Evolutionary conservation across 2,113 vertebrate species (phyloP), one percentile per base, ranked within the genome.

Genomic region (Psammodynastes pulverulentus): DNA sequence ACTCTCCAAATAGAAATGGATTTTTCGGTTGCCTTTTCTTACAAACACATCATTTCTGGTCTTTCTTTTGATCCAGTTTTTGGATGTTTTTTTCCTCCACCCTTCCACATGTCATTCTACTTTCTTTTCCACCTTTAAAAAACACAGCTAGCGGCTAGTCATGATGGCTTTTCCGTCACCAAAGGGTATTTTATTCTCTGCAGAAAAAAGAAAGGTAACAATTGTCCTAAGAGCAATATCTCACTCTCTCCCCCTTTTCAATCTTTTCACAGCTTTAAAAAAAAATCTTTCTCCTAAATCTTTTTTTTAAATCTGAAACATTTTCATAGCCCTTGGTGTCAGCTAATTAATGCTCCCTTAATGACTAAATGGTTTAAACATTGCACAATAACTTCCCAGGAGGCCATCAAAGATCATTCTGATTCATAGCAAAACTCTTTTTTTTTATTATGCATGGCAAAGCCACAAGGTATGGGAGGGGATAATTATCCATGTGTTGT

Each of bases 341-440:
- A 72, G 24, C 88, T 96, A 94, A 95, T 95, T 95, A 96, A 94
- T 94, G 26, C 1, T 39, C 45, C n/a, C 3, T 43, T 86, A 96
- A 94, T 86, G 10, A 92, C 13, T 51, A 39, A 91, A 53, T 53
- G 58, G 23, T 94, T 95, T 89, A 91, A 84, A 49, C 6, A 85
- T 91, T 92, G 89, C 90, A 88, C 54, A 79, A 10, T 93, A 91
- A 91, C 93, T 93, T 94, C 39, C 52, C 87, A 51, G 48, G 39
- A 84, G 87, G 94, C 46, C 29, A 39, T 89, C n/a, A n/a, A 49
- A 93, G 88, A 34, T 62, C 12, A 92, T 52, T 93, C 29, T 49
- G 53, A 12, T 91, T 0, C 43, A 39, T 13, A 94, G 87, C 29
- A 91, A 89, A 92, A 90, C 87, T 87, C 53, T 84, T 6, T 93